phyloP scores from a whole-genome alignment of 2,888 invertebrate genomes.

The Eristalinus sepulchralis region DNA sequence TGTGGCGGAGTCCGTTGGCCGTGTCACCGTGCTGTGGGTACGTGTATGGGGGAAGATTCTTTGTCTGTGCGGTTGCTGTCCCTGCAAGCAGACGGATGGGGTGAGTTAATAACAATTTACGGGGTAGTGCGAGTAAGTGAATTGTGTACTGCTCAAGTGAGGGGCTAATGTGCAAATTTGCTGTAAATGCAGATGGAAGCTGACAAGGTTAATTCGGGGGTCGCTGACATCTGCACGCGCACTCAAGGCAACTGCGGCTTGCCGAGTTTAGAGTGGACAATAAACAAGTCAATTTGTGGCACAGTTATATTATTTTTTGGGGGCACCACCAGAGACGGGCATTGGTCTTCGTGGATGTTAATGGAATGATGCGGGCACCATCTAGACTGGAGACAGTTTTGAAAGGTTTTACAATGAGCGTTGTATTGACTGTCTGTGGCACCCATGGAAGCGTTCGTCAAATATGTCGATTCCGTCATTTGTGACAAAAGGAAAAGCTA shows the following conservation, averaged over 20 bases:
- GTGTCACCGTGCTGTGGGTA: slow-evolving; percentile 1
- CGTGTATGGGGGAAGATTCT: slow-evolving; percentile 7
- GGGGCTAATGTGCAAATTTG: slow-evolving; percentile 58
- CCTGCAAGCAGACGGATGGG: slow-evolving; percentile 25
- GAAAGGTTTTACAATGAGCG: too few species aligned
- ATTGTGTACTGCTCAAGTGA: slow-evolving; percentile 36
- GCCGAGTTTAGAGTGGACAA: slow-evolving; percentile 27
- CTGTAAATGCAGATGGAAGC: slow-evolving; percentile 30
- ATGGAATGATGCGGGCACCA: too few species aligned
- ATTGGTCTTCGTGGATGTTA: too few species aligned
- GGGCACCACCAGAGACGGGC: background rate
- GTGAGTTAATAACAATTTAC: slow-evolving; percentile 45
- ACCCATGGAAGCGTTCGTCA: too few species aligned
- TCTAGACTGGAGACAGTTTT: too few species aligned
- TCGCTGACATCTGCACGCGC: slow-evolving; percentile 37
- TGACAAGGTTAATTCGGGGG: slow-evolving; percentile 63
- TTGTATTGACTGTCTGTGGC: too few species aligned
- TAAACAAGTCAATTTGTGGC: slow-evolving; percentile 39
- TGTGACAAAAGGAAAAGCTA: too few species aligned
- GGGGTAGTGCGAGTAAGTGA: slow-evolving; percentile 26
- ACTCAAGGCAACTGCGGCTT: slow-evolving; percentile 29
- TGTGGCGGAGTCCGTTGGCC: slow-evolving; percentile 11
- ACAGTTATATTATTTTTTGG: background rate
- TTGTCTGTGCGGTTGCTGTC: slow-evolving; percentile 8
- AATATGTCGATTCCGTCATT: too few species aligned